Evolutionary conservation across 2,888 invertebrate species (phyloP).

Genomic region (Neoaliturus tenellus): DNA sequence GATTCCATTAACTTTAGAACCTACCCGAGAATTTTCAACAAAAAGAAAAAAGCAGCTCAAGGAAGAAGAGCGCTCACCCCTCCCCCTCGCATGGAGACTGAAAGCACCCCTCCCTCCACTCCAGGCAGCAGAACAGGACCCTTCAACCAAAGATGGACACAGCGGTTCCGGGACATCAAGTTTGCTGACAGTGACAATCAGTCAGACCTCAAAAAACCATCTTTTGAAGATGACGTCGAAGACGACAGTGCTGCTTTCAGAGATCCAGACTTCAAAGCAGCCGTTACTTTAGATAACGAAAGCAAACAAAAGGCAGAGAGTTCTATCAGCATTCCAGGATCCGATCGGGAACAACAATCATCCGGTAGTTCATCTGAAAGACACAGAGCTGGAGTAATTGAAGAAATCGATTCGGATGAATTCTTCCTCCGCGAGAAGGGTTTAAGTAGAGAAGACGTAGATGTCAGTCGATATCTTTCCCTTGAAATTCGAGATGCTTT

Average conservation of each 20-base stretch:
- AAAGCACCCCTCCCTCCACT: slow-evolving; percentile 68
- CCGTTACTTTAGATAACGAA: slow-evolving; percentile 38
- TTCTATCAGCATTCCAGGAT: slow-evolving; percentile 60
- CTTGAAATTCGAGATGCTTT: slow-evolving; percentile 89
- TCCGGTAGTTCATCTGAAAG: slow-evolving; percentile 64
- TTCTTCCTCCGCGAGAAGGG: slow-evolving; percentile 90
- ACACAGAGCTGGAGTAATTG: slow-evolving; percentile 78
- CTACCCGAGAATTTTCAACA: slow-evolving; percentile 81
- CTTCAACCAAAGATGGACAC: slow-evolving; percentile 75
- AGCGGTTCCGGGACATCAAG: slow-evolving; percentile 70
- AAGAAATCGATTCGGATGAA: slow-evolving; percentile 92
- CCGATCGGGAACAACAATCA: slow-evolving; percentile 62
- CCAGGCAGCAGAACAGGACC: slow-evolving; percentile 70
- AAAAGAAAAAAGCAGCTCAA: slow-evolving; percentile 70
- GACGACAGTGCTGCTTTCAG: slow-evolving; percentile 56
- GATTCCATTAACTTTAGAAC: slow-evolving; percentile 83
- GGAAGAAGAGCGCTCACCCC: slow-evolving; percentile 77
- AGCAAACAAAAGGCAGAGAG: slow-evolving; percentile 59
- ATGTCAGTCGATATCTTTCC: slow-evolving; percentile 85
- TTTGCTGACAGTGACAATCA: slow-evolving; percentile 68
- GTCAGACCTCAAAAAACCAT: slow-evolving; percentile 54
- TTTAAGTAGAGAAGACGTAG: slow-evolving; percentile 88
- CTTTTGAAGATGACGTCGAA: slow-evolving; percentile 58
- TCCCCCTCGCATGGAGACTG: slow-evolving; percentile 71
- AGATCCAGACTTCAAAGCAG: slow-evolving; percentile 54